Evolutionary conservation across 2,113 vertebrate species (phyloP).

Genomic region (Gobius niger): DNA sequence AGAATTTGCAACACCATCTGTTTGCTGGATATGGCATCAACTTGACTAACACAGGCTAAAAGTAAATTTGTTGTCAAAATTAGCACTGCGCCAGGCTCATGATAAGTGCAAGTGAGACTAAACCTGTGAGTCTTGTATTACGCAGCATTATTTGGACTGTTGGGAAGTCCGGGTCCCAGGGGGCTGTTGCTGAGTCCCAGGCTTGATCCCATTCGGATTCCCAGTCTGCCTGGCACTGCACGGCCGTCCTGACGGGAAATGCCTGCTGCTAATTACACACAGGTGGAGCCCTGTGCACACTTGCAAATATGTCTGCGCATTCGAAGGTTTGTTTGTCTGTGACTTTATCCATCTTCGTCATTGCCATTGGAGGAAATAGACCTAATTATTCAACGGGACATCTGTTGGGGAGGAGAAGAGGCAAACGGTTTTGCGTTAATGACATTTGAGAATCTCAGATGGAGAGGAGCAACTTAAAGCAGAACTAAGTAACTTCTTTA

Average conservation of each 20-base stretch:
- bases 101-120: too few species aligned
- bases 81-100: too few species aligned
- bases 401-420: not conserved
- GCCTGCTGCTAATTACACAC: slow-evolving; percentile 73
- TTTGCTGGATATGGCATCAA: too few species aligned
- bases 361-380: slow-evolving; percentile 8
- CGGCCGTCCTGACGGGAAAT: slow-evolving; percentile 68
- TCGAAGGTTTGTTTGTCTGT: slow-evolving; percentile 47
- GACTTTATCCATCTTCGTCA: slow-evolving; percentile 36
- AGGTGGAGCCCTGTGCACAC: slow-evolving; percentile 53
- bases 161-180: slow-evolving; percentile 41
- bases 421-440: not conserved
- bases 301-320: slow-evolving; percentile 24
- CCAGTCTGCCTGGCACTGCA: slow-evolving; percentile 65
- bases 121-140: slow-evolving; percentile 15
- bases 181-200: not conserved
- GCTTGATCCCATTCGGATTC: slow-evolving; percentile 45
- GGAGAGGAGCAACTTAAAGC: too few species aligned
- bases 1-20: too few species aligned
- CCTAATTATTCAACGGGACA: not conserved
- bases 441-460: too few species aligned
- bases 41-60: too few species aligned
- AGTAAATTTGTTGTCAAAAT: too few species aligned
- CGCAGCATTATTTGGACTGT: slow-evolving; percentile 15
- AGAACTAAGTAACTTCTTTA: too few species aligned